Evolutionary conservation across 2,888 invertebrate genomes (phyloP).

Genomic region (Drosophila phalerata): DNA sequence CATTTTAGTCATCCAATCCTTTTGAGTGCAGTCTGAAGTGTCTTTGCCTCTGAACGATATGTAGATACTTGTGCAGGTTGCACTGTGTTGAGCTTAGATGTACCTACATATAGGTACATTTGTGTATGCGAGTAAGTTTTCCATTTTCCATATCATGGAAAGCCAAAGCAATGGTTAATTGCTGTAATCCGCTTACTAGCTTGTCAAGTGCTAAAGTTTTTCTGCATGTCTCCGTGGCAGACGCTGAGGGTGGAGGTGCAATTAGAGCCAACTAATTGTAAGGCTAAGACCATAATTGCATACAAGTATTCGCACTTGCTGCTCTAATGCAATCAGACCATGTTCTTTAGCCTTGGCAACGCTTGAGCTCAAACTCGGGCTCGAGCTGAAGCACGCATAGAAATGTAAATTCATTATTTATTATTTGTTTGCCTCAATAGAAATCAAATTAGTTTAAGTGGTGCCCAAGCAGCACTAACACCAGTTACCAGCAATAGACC

Average conservation of each 20-base stretch:
- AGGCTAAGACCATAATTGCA: constrained; percentile 56
- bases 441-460: constrained; percentile 81
- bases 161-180: constrained; percentile 54
- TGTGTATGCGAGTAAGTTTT: constrained; percentile 29
- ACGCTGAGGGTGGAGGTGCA: constrained; percentile 33
- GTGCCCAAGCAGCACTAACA: constrained; percentile 52
- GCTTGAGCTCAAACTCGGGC: constrained; percentile 6
- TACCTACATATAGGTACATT: not conserved
- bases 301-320: constrained; percentile 40
- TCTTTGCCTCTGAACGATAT: constrained; percentile 30
- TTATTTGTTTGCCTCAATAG: constrained; percentile 81
- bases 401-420: constrained; percentile 81
- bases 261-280: constrained; percentile 61
- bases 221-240: constrained; percentile 29
- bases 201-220: constrained; percentile 56
- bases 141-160: constrained; percentile 18
- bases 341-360: constrained; percentile 12
- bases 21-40: constrained; percentile 59
- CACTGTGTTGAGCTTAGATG: constrained; percentile 2
- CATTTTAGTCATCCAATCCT: constrained; percentile 50
- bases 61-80: constrained; percentile 18
- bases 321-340: constrained; percentile 28
- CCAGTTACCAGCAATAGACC: constrained; percentile 25
- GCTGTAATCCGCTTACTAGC: constrained; percentile 71
- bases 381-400: constrained; percentile 63